These are phyloP conservation scores for Pyrgus malvae DNA, from an alignment of 2,888 invertebrate species.

Conservation along the genomic window DNA sequence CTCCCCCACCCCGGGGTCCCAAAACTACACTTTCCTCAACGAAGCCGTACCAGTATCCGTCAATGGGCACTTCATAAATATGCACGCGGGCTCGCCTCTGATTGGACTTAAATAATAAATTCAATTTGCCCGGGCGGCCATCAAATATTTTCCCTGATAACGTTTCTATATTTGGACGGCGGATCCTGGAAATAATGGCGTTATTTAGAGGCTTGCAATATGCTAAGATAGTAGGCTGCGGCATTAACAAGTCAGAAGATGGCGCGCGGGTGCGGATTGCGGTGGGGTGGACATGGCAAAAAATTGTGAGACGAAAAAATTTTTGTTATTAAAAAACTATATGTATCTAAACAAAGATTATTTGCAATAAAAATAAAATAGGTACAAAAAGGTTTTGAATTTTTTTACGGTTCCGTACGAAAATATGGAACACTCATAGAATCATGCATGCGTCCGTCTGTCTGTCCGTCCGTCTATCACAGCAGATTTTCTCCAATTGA, in stretches of 20 bases:
- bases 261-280: conserved; percentile 52
- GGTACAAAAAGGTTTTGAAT: no score
- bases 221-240: conserved; percentile 79
- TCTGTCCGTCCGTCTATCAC: no score
- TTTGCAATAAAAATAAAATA: no score
- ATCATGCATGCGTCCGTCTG: no score
- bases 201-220: conserved; percentile 80
- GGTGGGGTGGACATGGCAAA: conserved; percentile 46
- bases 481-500: no score
- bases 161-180: conserved; percentile 69
- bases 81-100: conserved; percentile 48
- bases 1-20: conserved; percentile 25
- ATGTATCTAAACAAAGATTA: no score
- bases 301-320: no score
- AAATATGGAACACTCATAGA: no score
- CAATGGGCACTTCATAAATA: conserved; percentile 44
- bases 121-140: conserved; percentile 69
- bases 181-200: conserved; percentile 71
- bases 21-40: conserved; percentile 31
- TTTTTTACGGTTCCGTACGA: no score
- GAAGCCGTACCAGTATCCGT: conserved; percentile 30
- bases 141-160: conserved; percentile 74
- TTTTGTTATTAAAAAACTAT: no score
- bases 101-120: conserved; percentile 78
- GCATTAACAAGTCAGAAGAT: conserved; percentile 81